Conservation (phyloP, 2,113 vertebrate species). For the Holacanthus passer region DNA sequence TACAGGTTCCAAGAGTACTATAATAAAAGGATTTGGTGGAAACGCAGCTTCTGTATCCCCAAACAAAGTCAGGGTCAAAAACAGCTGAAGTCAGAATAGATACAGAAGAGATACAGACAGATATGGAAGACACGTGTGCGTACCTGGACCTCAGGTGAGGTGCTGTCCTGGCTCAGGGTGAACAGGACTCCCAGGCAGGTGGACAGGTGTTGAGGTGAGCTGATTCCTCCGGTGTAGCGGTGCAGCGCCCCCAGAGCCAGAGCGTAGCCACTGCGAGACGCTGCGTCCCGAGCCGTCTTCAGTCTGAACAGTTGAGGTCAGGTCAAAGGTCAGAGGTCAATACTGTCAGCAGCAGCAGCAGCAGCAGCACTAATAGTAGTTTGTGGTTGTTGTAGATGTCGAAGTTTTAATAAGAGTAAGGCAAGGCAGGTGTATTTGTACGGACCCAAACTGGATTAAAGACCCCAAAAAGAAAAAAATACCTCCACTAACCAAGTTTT, state of each 20-base stretch:
- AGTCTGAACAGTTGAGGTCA: conserved; percentile 79
- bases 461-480: no score
- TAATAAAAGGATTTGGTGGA: no score
- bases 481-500: no score
- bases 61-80: not conserved
- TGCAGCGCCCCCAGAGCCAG: conserved; percentile 91
- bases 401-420: not conserved
- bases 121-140: not conserved
- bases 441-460: no score
- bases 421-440: not conserved
- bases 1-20: no score
- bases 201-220: conserved; percentile 90
- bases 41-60: not conserved
- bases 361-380: no score
- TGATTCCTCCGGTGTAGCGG: conserved; percentile 90
- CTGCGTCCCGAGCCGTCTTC: conserved; percentile 90
- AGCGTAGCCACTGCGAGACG: conserved; percentile 91
- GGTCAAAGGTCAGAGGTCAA: no score
- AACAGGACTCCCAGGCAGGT: conserved; percentile 92
- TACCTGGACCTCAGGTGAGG: conserved; percentile 97
- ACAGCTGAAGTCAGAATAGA: no score
- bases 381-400: no score
- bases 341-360: not conserved
- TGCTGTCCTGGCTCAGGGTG: conserved; percentile 94
- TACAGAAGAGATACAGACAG: not conserved